Percentiles rank a stretch among this genome's conserved stretches.
These are phyloP conservation scores for Drosophila pectinifera DNA, from an alignment of 1,140 invertebrate genomes.

Conservation along the genomic window DNA sequence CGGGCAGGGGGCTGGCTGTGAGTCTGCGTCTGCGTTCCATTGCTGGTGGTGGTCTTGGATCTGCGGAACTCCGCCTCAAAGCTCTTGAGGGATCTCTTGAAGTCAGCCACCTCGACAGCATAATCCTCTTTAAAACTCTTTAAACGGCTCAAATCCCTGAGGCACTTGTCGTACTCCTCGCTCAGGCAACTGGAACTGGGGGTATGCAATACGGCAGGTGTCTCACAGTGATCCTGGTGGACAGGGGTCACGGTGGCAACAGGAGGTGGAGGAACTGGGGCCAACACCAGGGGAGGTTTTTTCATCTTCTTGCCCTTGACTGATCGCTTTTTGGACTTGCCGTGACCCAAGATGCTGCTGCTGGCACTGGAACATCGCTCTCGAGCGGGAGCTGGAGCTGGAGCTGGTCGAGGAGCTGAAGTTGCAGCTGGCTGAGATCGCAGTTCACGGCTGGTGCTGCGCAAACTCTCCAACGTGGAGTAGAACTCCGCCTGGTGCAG, in stretches of 20 bases:
- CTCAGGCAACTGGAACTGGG: constrained; percentile 50
- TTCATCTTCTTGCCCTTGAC: constrained; percentile 53
- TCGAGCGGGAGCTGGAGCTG: constrained; percentile 1
- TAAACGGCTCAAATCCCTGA: constrained; percentile 57
- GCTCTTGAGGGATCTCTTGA: constrained; percentile 69
- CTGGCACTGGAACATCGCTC: constrained; percentile 50
- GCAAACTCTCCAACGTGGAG: constrained; percentile 71
- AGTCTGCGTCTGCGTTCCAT: constrained; percentile 39
- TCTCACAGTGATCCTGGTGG: constrained; percentile 10
- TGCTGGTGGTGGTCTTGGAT: constrained; percentile 63
- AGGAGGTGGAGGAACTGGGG: constrained; percentile 7
- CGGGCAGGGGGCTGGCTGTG: constrained; percentile 17
- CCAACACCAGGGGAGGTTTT: constrained; percentile 33
- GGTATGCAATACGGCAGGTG: constrained; percentile 1
- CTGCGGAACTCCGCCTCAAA: constrained; percentile 72
- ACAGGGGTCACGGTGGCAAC: constrained; percentile 6
- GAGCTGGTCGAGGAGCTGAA: not conserved
- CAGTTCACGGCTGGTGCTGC: constrained; percentile 70
- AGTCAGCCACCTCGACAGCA: constrained; percentile 68
- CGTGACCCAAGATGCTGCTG: constrained; percentile 30
- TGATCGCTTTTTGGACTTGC: constrained; percentile 49
- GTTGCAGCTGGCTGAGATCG: constrained; percentile 40
- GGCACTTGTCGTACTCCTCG: constrained; percentile 67
- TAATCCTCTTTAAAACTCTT: constrained; percentile 76
- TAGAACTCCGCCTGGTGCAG: constrained; percentile 79